These are phyloP conservation scores for Sander vitreus DNA, from an alignment of 2,113 vertebrate genomes.

Conservation along the genomic window DNA sequence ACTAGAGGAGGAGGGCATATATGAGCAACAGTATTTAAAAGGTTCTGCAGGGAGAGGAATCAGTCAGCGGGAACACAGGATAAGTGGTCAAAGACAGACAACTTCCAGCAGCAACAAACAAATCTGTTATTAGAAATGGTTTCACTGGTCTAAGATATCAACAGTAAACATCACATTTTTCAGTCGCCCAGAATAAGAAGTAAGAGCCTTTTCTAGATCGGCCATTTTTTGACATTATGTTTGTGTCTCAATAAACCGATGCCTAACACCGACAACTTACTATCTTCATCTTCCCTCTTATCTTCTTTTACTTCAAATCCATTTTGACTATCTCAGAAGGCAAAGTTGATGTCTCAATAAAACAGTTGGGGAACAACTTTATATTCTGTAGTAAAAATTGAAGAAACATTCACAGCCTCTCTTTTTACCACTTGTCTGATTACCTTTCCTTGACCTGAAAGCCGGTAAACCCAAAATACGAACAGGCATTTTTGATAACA, in stretches of 20 bases:
- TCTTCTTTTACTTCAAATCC: not conserved
- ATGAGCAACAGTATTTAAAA: no score
- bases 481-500: slow-evolving; percentile 14
- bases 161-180: not conserved
- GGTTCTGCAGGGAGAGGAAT: no score
- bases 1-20: no score
- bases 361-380: not conserved
- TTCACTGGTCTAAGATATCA: not conserved
- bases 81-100: not conserved
- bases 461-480: not conserved
- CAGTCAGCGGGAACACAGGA: no score
- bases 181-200: no score
- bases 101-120: not conserved
- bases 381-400: not conserved
- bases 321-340: not conserved
- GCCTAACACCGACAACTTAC: no score
- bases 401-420: not conserved
- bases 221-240: no score
- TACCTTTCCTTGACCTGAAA: slow-evolving; percentile 20
- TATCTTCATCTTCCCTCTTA: not conserved
- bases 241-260: no score
- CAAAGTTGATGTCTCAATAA: not conserved
- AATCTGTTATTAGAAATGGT: not conserved
- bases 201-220: no score
- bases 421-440: slow-evolving; percentile 18